Percentiles rank a stretch among this genome's conserved stretches.
Evolutionary conservation across 2,888 invertebrate genomes (phyloP).

Genomic region (Mesorhabditis sp.): DNA sequence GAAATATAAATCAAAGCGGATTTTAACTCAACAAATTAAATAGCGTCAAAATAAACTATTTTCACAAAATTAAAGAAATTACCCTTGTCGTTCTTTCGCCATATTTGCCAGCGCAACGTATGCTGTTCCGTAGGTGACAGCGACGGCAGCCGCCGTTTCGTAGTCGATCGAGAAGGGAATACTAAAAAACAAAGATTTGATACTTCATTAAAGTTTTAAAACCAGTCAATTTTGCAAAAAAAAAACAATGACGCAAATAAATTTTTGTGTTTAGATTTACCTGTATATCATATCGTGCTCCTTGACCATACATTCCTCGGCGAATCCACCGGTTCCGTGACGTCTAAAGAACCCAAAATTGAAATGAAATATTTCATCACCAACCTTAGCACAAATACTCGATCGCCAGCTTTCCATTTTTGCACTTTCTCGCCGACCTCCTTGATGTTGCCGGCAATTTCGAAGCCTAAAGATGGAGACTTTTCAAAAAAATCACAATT

Average conservation of each 20-base stretch:
- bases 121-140: conserved; percentile 70
- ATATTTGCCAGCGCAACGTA: conserved; percentile 67
- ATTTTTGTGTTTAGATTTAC: neutral
- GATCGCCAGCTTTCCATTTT: conserved; percentile 65
- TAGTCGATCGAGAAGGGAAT: conserved; percentile 65
- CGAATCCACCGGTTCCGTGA: conserved; percentile 65
- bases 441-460: conserved; percentile 66
- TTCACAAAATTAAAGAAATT: too few relatives aligned
- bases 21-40: neutral
- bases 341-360: neutral
- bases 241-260: too few relatives aligned
- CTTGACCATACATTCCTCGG: conserved; percentile 66
- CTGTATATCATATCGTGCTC: conserved; percentile 7
- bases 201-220: conserved; percentile 61
- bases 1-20: neutral
- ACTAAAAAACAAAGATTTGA: conserved; percentile 61
- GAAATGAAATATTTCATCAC: conserved; percentile 35
- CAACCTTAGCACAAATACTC: conserved; percentile 67
- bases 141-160: conserved; percentile 66
- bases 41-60: too few relatives aligned
- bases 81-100: conserved; percentile 59
- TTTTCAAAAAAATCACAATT: neutral
- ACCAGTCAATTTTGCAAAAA: too few relatives aligned
- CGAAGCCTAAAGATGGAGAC: conserved; percentile 66
- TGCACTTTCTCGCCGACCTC: conserved; percentile 64